Conservation (phyloP, 2,888 invertebrate species). For the Aproaerema taeniolella region DNA sequence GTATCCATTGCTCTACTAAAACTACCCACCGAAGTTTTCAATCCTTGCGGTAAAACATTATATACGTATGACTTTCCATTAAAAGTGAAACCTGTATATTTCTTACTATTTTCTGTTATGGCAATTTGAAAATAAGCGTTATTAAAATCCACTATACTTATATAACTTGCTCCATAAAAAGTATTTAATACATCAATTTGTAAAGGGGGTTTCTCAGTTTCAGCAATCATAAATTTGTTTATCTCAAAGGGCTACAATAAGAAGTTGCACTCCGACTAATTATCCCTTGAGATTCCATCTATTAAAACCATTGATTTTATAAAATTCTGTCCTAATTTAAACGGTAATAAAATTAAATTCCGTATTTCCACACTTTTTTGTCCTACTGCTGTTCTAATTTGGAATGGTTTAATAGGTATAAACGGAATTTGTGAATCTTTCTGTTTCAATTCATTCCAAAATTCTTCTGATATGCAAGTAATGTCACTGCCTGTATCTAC, state of each 20-base stretch:
- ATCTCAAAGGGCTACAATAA: constrained; percentile 24
- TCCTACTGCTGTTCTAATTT: constrained; percentile 5
- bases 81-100: too few relatives aligned
- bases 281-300: constrained; percentile 13
- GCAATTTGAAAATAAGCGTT: too few relatives aligned
- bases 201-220: too few relatives aligned
- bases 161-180: too few relatives aligned
- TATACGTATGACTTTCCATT: constrained; percentile 17
- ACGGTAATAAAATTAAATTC: background rate
- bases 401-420: constrained; percentile 5
- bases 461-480: constrained; percentile 7
- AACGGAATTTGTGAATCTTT: background rate
- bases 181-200: too few relatives aligned
- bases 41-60: constrained; percentile 21
- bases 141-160: too few relatives aligned
- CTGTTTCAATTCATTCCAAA: background rate
- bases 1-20: constrained; percentile 27
- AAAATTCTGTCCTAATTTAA: background rate
- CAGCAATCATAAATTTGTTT: too few relatives aligned
- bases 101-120: too few relatives aligned
- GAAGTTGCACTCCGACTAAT: constrained; percentile 17
- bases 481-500: constrained; percentile 7
- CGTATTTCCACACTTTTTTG: constrained; percentile 5
- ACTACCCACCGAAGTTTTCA: constrained; percentile 24
- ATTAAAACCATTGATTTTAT: constrained; percentile 2